Evolutionary conservation across 1,140 invertebrate genomes (phyloP), one percentile per base, ranked within the genome.

Genomic region (Saccostrea echinata): DNA sequence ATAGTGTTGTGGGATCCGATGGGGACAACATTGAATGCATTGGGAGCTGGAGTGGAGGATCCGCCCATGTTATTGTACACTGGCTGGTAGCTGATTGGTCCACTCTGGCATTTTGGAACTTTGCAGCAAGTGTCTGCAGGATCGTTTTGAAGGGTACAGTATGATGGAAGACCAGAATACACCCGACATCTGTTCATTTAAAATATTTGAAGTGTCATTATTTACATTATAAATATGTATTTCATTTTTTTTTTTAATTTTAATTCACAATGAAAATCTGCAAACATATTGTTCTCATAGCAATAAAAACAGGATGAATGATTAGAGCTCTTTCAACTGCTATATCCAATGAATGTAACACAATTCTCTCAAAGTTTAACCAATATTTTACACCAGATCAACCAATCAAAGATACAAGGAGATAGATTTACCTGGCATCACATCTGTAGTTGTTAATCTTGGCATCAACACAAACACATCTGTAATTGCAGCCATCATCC

Each of bases 401-500:
- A n/a, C n/a, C n/a, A n/a, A n/a, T n/a, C 53, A 84, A 53, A 52
- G 51, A 84, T n/a, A n/a, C n/a, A 84, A 8, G 6, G 24, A 53
- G 18, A 51, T 12, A 57, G n/a, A 8, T 12, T 18, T 86, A 91
- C 91, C 85, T 90, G 24, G 88, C 81, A 18, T 85, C 84, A 83
- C 91, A 92, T 85, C 51, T 87, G 85, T 91, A 92, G 30, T 82
- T 57, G 57, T 89, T 89, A 3, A 55, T 61, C 27, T 68, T 87
- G 43, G 88, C 88, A 85, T 91, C 85, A 24, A 88, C 68, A 84
- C 90, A 92, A 57, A 84, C 86, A 86, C 91, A 92, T 57, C 51
- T 88, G 61, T 89, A 89, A 24, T 87, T 85, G 87, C 91, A 92
- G 16, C 91, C 91, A 84, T 91, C 91, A 24, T 89, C 87, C 91